These are phyloP conservation scores for Eonycteris spelaea DNA, from an alignment of 2,113 vertebrate genomes.

Conservation along the genomic window DNA sequence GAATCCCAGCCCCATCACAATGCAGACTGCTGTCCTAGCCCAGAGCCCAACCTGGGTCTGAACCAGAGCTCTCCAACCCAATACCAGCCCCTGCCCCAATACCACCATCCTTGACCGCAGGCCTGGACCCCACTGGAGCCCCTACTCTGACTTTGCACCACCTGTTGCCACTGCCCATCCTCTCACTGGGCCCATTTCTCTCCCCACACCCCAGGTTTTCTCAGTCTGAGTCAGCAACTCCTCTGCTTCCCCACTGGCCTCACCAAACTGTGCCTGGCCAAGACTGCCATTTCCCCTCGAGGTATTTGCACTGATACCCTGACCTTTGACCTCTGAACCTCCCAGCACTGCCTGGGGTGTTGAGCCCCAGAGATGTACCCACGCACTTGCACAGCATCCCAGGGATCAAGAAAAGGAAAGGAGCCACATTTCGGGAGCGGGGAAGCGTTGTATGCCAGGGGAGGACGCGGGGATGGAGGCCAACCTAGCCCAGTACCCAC, in stretches of 20 bases:
- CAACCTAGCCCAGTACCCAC: conserved; percentile 62
- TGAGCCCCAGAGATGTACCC: background rate
- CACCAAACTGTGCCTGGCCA: conserved; percentile 90
- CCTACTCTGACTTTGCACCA: background rate
- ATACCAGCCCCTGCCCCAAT: background rate
- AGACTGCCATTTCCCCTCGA: conserved; percentile 90
- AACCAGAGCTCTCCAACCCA: background rate
- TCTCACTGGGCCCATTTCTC: background rate
- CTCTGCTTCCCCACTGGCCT: conserved; percentile 91
- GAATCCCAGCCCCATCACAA: background rate
- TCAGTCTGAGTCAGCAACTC: conserved; percentile 91
- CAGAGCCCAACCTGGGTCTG: conserved; percentile 5
- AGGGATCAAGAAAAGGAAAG: background rate
- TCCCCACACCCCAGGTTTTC: conserved; percentile 79
- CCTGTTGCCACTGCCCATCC: background rate
- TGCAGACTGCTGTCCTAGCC: conserved; percentile 36
- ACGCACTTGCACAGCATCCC: background rate
- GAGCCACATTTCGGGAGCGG: background rate
- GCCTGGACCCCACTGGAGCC: background rate
- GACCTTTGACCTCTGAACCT: background rate
- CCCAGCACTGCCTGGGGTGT: background rate
- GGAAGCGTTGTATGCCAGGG: background rate
- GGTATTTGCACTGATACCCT: conserved; percentile 76
- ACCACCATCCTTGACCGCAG: conserved; percentile 1
- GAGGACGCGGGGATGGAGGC: background rate